These are phyloP conservation scores for Urosaurus nigricauda DNA, from an alignment of 2,797 vertebrate species.

Conservation along the genomic window DNA sequence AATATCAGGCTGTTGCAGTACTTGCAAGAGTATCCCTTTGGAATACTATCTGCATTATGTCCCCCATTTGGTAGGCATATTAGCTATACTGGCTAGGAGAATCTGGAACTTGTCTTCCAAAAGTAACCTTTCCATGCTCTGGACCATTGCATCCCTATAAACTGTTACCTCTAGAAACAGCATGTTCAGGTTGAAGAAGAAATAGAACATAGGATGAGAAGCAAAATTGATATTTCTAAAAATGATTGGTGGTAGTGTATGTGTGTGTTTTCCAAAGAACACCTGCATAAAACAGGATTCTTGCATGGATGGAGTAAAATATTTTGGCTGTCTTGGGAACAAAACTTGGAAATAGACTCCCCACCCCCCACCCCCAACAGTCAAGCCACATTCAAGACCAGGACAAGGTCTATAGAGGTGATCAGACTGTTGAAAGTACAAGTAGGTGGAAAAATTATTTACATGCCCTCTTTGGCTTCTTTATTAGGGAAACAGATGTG, in stretches of 20 bases:
- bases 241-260: conserved; percentile 11
- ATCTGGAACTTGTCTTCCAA: not conserved
- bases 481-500: conserved; percentile 71
- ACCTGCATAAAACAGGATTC: conserved; percentile 13
- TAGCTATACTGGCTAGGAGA: not conserved
- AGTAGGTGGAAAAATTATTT: conserved; percentile 64
- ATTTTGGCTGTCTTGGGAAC: conserved; percentile 29
- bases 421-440: conserved; percentile 57
- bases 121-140: not conserved
- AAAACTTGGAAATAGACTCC: conserved; percentile 51
- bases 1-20: not conserved
- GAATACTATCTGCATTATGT: not conserved
- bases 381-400: not conserved
- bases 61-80: not conserved
- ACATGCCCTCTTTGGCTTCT: conserved; percentile 54
- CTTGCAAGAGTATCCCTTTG: not conserved
- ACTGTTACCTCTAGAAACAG: not conserved
- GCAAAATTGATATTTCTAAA: conserved; percentile 46
- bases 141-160: not conserved
- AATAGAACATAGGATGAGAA: conserved; percentile 30
- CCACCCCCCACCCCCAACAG: conserved; percentile 28
- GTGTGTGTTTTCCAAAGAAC: conserved; percentile 29
- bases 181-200: not conserved
- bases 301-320: conserved; percentile 27
- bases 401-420: conserved; percentile 51